Evolutionary conservation across 1,140 invertebrate species (phyloP).

Genomic region (Neotoxoptera formosana): DNA sequence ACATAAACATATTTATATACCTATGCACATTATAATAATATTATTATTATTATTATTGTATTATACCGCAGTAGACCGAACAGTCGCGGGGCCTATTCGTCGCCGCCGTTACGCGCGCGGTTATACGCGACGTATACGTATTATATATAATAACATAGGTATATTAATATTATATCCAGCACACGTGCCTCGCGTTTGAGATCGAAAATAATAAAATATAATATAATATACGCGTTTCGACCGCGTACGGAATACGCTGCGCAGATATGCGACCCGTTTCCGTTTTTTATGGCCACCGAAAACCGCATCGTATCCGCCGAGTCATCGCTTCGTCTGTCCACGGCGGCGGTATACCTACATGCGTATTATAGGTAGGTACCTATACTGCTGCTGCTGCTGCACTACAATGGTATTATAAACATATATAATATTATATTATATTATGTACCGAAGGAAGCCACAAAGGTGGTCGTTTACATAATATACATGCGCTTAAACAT

Average conservation of each 20-base stretch:
- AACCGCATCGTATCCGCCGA: background rate
- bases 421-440: too few relatives aligned
- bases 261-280: background rate
- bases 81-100: constrained; percentile 2
- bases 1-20: constrained; percentile 3
- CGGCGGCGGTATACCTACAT: background rate
- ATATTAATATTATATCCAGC: background rate
- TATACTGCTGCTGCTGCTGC: background rate
- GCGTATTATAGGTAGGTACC: background rate
- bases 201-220: background rate
- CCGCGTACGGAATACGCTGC: too few relatives aligned
- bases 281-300: constrained; percentile 17
- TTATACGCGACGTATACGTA: background rate
- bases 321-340: background rate
- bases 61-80: background rate
- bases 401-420: background rate
- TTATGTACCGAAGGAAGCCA: background rate
- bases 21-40: background rate
- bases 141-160: background rate
- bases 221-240: too few relatives aligned
- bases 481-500: background rate
- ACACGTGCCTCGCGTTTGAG: constrained; percentile 9
- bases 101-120: background rate
- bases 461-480: background rate
- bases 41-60: background rate